Base-by-base conservation (phyloP, 2,888 invertebrate species). In the Lydus trimaculatus region DNA sequence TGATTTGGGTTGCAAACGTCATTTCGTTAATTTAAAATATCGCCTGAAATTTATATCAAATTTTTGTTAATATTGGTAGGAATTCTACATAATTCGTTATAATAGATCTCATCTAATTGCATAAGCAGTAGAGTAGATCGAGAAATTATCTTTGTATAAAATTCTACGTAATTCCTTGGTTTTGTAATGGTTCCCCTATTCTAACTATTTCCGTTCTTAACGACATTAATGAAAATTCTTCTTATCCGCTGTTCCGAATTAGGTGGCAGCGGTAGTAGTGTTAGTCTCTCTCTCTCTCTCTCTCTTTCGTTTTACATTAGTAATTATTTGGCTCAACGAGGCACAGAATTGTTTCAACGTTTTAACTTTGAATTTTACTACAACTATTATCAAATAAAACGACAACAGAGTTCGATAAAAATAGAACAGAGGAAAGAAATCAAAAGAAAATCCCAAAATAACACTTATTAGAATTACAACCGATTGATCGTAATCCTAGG, bases 311-410 rank as follows among this genome's bases (percentile, higher is more conserved):
- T 56, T 56, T 9, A 25, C 20, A 25, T 25, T 15, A n/a, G 28
- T 56, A 56, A 56, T 56, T 56, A 56, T 28, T 56, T 56, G 56
- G 56, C 28, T 28, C 56, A 56, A 56, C 56, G 28, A 56, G 56
- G 56, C 56, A 56, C 15, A 56, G 23, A 56, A 56, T 56, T n/a
- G 48, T 43, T 43, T 43, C 39, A 43, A 7, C 17, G 9, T 25
- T 25, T 56, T 13, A 25, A 56, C 56, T 48, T 48, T 48, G 48
- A 17, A 48, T 11, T 48, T 48, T 11, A 48, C 48, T 11, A 56
- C 25, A 20, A 56, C 56, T 20, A 56, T 56, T 13, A 56, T 20
- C 23, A 23, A 56, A 13, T 48, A 48, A 20, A 48, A 20, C 43
- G 17, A 17, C 7, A 17, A 7, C 9, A 17, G 8, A 20, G n/a